Evolutionary conservation across 2,113 vertebrate species (phyloP).

Genomic region (Pterophyllum scalare): DNA sequence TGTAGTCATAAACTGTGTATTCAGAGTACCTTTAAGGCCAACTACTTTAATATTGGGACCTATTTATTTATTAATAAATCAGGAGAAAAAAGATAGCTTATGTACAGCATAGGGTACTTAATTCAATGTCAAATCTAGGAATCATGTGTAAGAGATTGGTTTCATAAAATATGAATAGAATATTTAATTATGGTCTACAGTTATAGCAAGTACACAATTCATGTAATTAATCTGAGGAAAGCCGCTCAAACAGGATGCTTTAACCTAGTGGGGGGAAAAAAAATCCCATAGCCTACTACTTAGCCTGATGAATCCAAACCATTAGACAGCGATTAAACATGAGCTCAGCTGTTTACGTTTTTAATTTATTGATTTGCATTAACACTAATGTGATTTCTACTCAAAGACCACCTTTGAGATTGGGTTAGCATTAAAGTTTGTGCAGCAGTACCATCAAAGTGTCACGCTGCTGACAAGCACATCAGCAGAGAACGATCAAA

Average conservation of each 20-base stretch:
- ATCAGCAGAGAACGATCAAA: neutral
- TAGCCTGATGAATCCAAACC: slow-evolving; percentile 44
- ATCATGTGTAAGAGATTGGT: neutral
- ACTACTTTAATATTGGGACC: neutral
- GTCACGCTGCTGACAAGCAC: slow-evolving; percentile 3
- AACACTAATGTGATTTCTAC: slow-evolving; percentile 27
- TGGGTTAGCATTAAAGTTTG: slow-evolving; percentile 11
- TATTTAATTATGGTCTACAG: neutral
- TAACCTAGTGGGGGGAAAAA: neutral
- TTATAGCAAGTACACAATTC: neutral
- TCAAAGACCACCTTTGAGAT: neutral
- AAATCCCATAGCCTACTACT: slow-evolving; percentile 8
- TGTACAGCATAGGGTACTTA: no score
- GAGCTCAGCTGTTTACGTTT: slow-evolving; percentile 45
- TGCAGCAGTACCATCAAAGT: neutral
- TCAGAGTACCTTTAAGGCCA: neutral
- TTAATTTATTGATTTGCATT: slow-evolving; percentile 50
- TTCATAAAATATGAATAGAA: neutral
- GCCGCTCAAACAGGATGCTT: neutral
- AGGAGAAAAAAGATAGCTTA: neutral
- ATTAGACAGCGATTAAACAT: slow-evolving; percentile 55
- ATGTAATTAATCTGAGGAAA: slow-evolving; percentile 27
- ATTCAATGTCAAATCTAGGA: neutral
- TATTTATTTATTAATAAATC: neutral
- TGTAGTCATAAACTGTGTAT: neutral